These are phyloP conservation scores for Caradrina kadenii DNA, from an alignment of 2,888 invertebrate genomes.

Conservation along the genomic window DNA sequence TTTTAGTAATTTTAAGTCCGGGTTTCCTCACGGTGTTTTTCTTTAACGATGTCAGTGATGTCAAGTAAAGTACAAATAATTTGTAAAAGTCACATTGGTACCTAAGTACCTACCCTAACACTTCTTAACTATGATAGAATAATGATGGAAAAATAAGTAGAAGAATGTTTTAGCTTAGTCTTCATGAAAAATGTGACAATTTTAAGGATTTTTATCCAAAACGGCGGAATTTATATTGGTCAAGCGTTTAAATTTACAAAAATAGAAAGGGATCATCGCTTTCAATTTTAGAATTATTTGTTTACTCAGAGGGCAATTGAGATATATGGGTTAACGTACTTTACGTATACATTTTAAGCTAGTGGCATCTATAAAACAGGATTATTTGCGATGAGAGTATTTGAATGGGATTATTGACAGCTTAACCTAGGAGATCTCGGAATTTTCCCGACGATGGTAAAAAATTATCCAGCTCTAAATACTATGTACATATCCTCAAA, in stretches of 20 bases:
- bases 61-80: too few species aligned
- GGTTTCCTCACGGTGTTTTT: too few species aligned
- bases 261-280: background rate
- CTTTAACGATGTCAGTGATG: too few species aligned
- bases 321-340: slow-evolving; percentile 28
- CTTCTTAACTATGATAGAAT: too few species aligned
- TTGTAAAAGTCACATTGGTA: too few species aligned
- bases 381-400: slow-evolving; percentile 26
- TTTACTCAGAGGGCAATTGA: background rate
- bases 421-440: background rate
- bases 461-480: background rate
- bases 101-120: too few species aligned
- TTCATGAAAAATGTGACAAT: background rate
- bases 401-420: background rate
- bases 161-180: background rate
- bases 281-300: slow-evolving; percentile 6
- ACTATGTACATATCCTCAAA: background rate
- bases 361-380: slow-evolving; percentile 1
- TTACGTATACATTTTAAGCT: background rate
- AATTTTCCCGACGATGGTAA: slow-evolving; percentile 2
- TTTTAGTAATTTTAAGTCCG: too few species aligned
- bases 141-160: too few species aligned
- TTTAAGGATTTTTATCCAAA: background rate
- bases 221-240: too few species aligned
- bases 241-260: slow-evolving; percentile 1